phyloP scores from a whole-genome alignment of 2,797 vertebrate genomes.

The Peromyscus aztecus region DNA sequence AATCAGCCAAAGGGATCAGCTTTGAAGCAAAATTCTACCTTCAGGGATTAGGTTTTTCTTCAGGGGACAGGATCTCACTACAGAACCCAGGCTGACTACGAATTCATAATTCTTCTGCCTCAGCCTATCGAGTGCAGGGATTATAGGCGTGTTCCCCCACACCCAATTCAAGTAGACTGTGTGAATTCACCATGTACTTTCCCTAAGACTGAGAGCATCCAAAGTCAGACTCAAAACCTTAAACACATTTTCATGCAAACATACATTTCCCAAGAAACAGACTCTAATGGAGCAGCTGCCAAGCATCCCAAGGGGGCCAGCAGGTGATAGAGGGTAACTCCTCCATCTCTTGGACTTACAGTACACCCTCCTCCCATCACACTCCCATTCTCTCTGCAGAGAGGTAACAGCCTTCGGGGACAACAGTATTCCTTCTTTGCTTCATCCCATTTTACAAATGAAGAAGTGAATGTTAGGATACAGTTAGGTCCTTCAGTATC shows the following conservation, averaged over 20 bases:
- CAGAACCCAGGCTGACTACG: not conserved
- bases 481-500: not conserved
- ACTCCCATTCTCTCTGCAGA: not conserved
- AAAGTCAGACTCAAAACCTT: not conserved
- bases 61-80: not conserved
- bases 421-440: not conserved
- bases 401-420: not conserved
- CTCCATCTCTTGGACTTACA: not conserved
- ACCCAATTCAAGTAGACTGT: not conserved
- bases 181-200: not conserved
- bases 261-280: not conserved
- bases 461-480: not conserved
- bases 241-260: not conserved
- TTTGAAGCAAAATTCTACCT: conserved; percentile 4
- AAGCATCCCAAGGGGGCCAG: not conserved
- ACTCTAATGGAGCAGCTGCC: not conserved
- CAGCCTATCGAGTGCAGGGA: not conserved
- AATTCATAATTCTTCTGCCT: not conserved
- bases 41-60: not conserved
- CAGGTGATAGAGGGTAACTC: not conserved
- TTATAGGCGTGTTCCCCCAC: not conserved
- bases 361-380: not conserved
- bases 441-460: conserved; percentile 7
- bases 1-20: not conserved
- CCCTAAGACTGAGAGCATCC: not conserved